phyloP scores from a whole-genome alignment of 2,888 invertebrate genomes.

The Trichacis sp. region DNA sequence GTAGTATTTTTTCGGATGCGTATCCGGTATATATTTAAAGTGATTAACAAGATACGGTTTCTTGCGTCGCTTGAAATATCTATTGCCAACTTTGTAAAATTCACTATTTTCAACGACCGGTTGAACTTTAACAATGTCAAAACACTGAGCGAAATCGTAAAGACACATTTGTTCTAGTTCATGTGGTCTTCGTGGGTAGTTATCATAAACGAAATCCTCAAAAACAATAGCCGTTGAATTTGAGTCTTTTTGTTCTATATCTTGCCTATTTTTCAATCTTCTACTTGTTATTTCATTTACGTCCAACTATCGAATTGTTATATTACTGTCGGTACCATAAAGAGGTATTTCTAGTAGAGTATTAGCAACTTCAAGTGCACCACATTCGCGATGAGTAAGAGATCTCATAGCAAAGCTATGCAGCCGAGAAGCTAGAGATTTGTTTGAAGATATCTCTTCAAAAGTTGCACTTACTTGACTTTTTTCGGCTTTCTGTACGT shows the following conservation, averaged over 20 bases:
- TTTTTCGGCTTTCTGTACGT: conserved; percentile 55
- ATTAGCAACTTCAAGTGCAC: conserved; percentile 27
- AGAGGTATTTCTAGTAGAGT: no score
- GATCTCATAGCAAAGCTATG: conserved; percentile 47
- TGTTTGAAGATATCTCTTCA: conserved; percentile 51
- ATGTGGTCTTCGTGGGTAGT: conserved; percentile 48
- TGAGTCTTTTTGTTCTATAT: conserved; percentile 43
- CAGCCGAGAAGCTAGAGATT: conserved; percentile 48
- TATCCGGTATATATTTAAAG: conserved; percentile 26
- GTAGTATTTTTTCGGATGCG: conserved; percentile 8
- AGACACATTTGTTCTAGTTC: conserved; percentile 36
- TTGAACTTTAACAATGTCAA: conserved; percentile 25
- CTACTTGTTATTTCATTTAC: no score
- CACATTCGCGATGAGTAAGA: conserved; percentile 48
- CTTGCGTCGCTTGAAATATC: conserved; percentile 38
- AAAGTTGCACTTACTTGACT: conserved; percentile 42
- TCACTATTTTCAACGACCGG: conserved; percentile 5
- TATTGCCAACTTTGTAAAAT: conserved; percentile 9
- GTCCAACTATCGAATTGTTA: no score
- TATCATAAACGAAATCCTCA: conserved; percentile 46
- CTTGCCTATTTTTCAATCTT: no score
- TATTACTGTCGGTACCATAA: no score
- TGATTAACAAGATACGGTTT: conserved; percentile 52
- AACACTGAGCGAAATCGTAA: conserved; percentile 39
- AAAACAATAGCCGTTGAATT: conserved; percentile 53